phyloP scores from a whole-genome alignment of 1,140 invertebrate genomes.

The Odontomachus brunneus region DNA sequence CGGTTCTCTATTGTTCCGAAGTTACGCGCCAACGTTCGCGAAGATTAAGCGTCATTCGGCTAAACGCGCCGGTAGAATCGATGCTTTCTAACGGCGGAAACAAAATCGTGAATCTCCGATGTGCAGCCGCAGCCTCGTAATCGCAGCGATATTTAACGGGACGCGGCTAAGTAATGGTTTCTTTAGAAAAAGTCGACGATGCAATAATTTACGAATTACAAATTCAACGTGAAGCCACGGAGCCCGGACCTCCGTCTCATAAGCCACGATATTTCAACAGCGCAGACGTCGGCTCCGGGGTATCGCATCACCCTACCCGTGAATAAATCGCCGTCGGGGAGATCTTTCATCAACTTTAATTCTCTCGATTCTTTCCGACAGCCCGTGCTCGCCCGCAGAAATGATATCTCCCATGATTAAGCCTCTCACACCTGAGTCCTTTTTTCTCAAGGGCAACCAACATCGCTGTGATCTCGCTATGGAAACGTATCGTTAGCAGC shows the following conservation, averaged over 20 bases:
- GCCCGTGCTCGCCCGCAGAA: constrained; percentile 32
- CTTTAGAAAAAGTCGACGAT: constrained; percentile 69
- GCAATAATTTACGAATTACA: constrained; percentile 75
- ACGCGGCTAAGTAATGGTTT: constrained; percentile 65
- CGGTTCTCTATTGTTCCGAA: constrained; percentile 28
- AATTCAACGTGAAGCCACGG: constrained; percentile 68
- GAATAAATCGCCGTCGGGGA: constrained; percentile 74
- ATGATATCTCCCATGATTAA: constrained; percentile 71
- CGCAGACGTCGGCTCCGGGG: constrained; percentile 59
- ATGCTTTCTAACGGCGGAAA: constrained; percentile 61
- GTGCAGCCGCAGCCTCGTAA: constrained; percentile 44
- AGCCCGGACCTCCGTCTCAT: constrained; percentile 61
- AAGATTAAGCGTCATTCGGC: constrained; percentile 39
- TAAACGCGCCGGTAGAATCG: constrained; percentile 27
- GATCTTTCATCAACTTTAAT: constrained; percentile 76
- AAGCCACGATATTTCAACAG: constrained; percentile 73
- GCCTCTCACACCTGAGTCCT: constrained; percentile 4
- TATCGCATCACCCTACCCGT: constrained; percentile 68
- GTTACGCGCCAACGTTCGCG: constrained; percentile 32
- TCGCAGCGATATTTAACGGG: constrained; percentile 71
- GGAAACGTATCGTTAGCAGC: constrained; percentile 2
- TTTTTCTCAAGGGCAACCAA: constrained; percentile 29
- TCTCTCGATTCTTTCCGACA: constrained; percentile 67
- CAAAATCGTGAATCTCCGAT: constrained; percentile 30
- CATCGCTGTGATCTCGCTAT: not conserved